Percentiles rank a stretch among this genome's conserved stretches.
Evolutionary conservation across 2,797 vertebrate genomes (phyloP).

Genomic region (Myotis planiceps): DNA sequence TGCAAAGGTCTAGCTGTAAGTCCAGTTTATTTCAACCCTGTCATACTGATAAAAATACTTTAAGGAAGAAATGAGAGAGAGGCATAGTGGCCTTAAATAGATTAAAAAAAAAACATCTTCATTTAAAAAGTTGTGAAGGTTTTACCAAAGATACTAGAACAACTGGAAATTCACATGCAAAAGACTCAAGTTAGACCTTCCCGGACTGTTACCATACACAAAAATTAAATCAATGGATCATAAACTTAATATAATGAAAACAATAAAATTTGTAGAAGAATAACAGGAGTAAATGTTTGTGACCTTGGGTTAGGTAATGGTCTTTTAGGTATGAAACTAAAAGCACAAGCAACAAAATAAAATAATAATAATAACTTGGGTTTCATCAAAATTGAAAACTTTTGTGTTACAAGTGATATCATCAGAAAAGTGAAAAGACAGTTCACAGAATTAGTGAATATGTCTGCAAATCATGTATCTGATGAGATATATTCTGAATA

Average conservation of each 20-base stretch:
- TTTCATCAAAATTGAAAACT: background rate
- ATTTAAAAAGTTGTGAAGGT: background rate
- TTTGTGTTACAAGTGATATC: background rate
- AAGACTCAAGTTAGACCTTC: background rate
- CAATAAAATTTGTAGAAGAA: background rate
- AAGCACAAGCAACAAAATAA: background rate
- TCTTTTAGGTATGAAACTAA: background rate
- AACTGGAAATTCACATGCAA: background rate
- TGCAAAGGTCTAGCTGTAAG: background rate
- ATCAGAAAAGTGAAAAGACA: background rate
- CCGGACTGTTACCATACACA: background rate
- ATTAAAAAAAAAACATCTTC: background rate
- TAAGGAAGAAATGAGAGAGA: background rate
- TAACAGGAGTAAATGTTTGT: background rate
- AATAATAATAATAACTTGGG: background rate
- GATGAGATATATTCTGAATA: background rate
- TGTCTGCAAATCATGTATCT: background rate
- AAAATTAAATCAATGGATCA: background rate
- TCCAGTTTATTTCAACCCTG: background rate
- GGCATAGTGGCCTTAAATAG: background rate
- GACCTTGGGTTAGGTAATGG: background rate
- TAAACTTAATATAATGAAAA: background rate
- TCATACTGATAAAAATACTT: background rate
- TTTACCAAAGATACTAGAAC: background rate
- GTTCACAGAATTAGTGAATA: background rate